Conservation (phyloP, 1,140 invertebrate genomes). For the Cotesia glomerata region DNA sequence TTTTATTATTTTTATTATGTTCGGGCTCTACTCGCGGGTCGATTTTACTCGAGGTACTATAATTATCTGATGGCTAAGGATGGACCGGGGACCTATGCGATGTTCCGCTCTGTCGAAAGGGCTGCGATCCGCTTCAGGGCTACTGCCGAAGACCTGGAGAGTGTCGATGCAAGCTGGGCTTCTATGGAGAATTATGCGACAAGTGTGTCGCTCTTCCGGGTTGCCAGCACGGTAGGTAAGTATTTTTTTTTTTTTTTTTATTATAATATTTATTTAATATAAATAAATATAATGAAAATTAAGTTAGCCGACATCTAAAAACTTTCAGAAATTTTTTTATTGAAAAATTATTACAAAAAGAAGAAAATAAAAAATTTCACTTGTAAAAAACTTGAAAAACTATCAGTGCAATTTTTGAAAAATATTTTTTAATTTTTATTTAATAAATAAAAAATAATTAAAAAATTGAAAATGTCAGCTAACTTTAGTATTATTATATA, state of each 20-base stretch:
- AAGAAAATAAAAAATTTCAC: too few species aligned
- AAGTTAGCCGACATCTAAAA: too few species aligned
- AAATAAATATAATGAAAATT: too few species aligned
- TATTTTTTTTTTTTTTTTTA: background rate
- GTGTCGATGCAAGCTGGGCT: constrained; percentile 83
- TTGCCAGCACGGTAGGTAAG: constrained; percentile 78
- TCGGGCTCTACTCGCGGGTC: background rate
- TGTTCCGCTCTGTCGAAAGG: constrained; percentile 86
- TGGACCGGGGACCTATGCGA: constrained; percentile 95
- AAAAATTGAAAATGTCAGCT: too few species aligned
- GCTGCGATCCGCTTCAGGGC: constrained; percentile 91
- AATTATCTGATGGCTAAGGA: constrained; percentile 49
- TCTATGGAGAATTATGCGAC: constrained; percentile 82
- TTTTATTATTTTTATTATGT: background rate
- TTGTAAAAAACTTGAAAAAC: too few species aligned
- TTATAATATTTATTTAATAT: background rate
- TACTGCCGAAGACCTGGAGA: constrained; percentile 87
- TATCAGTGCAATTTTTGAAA: too few species aligned
- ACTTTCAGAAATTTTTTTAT: too few species aligned
- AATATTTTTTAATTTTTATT: too few species aligned
- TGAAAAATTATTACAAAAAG: too few species aligned
- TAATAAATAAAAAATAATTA: too few species aligned
- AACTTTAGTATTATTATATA: too few species aligned
- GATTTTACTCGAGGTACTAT: constrained; percentile 20
- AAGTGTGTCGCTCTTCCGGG: constrained; percentile 85